Evolutionary conservation across 2,113 vertebrate genomes (phyloP), one percentile per base, ranked within the genome.

Genomic region (Percina caprodes): DNA sequence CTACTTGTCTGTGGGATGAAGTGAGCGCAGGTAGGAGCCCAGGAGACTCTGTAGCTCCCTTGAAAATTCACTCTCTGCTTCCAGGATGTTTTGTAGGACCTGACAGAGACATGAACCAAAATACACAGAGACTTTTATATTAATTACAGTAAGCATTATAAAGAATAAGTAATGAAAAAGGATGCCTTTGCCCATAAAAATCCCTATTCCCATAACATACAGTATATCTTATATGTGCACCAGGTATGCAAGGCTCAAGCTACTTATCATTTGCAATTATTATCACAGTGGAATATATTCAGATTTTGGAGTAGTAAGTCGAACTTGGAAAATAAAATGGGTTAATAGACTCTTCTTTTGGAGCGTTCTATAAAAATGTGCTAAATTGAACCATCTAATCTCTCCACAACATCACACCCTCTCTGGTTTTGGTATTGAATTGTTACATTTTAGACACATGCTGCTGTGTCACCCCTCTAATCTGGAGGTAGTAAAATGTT

Each of bases 1-100:
- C n/a, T 0, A 99, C 98, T 96, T 98, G 94, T 99, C 98, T 78
- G 96, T 97, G 85, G 95, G 94, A 90, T 98, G 97, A 82, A 99
- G 93, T 0, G 96, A 96, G 69, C 97, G 96, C 54, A 99, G 93
- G 82, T 98, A 99, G 51, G 95, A 96, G 45, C 96, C 95, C 85
- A 99, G 95, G 71, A 99, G 94, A 84, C 95, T 97, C 94, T 99
- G 97, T 2, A 99, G 95, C 77, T 99, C 98, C 89, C 97, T 96
- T 23, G 96, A 96, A 89, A 97, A 99, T 76, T 99, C 98, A 8
- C 93, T 97, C 94, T 99, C 98, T 79, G 97, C 96, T 92, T 99
- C 98, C 88, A 99, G 88, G 92, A 99, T 99, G 93, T 99, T 99
- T 94, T 99, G 97, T 62, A 99, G 96, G 89, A 99, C 98, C 98